Conservation (phyloP, 2,797 vertebrate species). For the Nyctalus aviator region DNA sequence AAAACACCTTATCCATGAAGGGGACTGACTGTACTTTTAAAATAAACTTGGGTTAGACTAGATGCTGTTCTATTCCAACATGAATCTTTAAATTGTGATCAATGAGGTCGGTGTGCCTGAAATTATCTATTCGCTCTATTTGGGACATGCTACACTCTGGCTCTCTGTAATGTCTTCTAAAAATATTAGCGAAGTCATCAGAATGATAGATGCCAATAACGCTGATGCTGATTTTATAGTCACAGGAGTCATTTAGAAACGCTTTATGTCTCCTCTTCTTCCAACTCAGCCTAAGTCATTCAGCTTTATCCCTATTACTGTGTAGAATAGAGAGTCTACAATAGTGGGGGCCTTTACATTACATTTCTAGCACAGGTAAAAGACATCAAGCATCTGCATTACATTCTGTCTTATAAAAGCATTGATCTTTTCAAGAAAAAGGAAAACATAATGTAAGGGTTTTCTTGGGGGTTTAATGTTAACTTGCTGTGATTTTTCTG, state of each 20-base stretch:
- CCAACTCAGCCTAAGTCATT: constrained; percentile 5
- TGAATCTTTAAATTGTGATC: constrained; percentile 68
- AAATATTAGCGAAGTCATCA: constrained; percentile 40
- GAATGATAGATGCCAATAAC: constrained; percentile 37
- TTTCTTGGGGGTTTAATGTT: background rate
- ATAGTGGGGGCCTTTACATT: background rate
- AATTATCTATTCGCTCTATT: constrained; percentile 44
- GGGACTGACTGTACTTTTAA: constrained; percentile 77
- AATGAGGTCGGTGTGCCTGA: constrained; percentile 59
- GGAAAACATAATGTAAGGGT: background rate
- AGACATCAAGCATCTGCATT: background rate
- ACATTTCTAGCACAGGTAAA: constrained; percentile 33
- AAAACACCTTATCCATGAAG: constrained; percentile 81
- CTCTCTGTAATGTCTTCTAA: constrained; percentile 38
- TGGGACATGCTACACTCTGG: constrained; percentile 46
- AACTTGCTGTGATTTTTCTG: background rate
- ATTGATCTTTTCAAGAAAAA: background rate
- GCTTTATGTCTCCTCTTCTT: constrained; percentile 46
- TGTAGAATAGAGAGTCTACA: background rate
- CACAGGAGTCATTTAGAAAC: constrained; percentile 2
- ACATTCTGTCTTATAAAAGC: background rate
- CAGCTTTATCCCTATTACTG: background rate
- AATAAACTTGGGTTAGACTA: constrained; percentile 75
- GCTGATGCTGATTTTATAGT: constrained; percentile 31
- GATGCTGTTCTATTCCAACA: constrained; percentile 66